These are phyloP conservation scores for Perizoma affinitatum DNA, from an alignment of 2,888 invertebrate species.

Conservation along the genomic window DNA sequence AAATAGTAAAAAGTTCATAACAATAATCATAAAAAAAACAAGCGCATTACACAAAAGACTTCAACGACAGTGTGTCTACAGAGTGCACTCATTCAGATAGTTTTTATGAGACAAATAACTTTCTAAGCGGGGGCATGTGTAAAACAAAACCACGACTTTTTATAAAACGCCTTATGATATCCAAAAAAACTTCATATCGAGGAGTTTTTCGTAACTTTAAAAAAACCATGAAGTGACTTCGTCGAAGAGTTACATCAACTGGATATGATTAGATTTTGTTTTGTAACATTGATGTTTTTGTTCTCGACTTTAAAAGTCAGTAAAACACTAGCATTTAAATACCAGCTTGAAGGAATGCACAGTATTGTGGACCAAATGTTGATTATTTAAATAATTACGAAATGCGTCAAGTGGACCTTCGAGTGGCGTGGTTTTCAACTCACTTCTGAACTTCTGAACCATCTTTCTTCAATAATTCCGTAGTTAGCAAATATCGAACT, in stretches of 20 bases:
- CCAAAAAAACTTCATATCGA: conserved; percentile 56
- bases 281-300: not conserved
- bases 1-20: no score
- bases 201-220: conserved; percentile 51
- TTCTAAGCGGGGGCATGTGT: conserved; percentile 58
- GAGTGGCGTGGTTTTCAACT: no score
- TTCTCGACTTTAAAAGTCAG: no score
- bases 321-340: no score
- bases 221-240: conserved; percentile 58
- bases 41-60: conserved; percentile 65
- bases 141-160: conserved; percentile 69
- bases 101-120: conserved; percentile 43
- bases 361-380: no score
- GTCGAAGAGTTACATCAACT: conserved; percentile 17
- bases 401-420: no score
- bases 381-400: no score
- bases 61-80: conserved; percentile 58
- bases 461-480: no score
- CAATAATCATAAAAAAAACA: no score
- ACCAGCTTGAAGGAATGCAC: no score
- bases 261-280: conserved; percentile 16
- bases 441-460: no score
- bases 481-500: no score
- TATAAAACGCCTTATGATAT: conserved; percentile 65
- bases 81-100: conserved; percentile 25